phyloP scores from a whole-genome alignment of 2,888 invertebrate genomes.

The Amphipoea oculea region DNA sequence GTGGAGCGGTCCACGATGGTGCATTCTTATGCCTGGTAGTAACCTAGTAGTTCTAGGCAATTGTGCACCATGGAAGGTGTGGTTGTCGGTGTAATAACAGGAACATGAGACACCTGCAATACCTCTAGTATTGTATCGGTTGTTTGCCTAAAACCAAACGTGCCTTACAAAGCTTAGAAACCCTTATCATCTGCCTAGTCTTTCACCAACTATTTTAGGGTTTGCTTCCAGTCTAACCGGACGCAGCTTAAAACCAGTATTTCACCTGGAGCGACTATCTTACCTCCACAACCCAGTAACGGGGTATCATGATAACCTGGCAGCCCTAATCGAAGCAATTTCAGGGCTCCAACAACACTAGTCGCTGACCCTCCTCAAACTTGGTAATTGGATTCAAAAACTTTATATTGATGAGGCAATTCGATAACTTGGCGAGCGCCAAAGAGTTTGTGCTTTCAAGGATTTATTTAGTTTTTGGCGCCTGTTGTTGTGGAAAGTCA shows the following conservation, averaged over 20 bases:
- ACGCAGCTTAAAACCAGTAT: not conserved
- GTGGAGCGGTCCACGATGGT: too few species aligned
- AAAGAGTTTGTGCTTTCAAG: constrained; percentile 49
- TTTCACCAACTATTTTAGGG: too few species aligned
- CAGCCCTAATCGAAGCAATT: constrained; percentile 42
- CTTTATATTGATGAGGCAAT: constrained; percentile 67
- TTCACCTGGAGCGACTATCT: not conserved
- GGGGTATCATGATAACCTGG: not conserved
- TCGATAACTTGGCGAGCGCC: constrained; percentile 53
- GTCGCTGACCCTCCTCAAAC: constrained; percentile 56
- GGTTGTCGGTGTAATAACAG: too few species aligned
- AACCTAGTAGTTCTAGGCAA: too few species aligned
- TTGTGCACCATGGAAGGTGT: too few species aligned
- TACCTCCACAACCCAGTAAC: not conserved
- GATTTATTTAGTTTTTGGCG: constrained; percentile 54
- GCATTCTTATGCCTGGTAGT: too few species aligned
- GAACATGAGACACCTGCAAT: not conserved
- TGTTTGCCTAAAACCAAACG: not conserved
- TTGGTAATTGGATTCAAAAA: constrained; percentile 69
- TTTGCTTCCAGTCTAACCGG: too few species aligned
- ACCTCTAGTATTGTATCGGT: not conserved
- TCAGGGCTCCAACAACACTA: constrained; percentile 44
- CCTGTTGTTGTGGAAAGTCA: not conserved
- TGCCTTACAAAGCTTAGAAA: not conserved
- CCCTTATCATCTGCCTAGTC: not conserved